phyloP scores from a whole-genome alignment of 2,113 vertebrate species.

The Alouatta palliata region DNA sequence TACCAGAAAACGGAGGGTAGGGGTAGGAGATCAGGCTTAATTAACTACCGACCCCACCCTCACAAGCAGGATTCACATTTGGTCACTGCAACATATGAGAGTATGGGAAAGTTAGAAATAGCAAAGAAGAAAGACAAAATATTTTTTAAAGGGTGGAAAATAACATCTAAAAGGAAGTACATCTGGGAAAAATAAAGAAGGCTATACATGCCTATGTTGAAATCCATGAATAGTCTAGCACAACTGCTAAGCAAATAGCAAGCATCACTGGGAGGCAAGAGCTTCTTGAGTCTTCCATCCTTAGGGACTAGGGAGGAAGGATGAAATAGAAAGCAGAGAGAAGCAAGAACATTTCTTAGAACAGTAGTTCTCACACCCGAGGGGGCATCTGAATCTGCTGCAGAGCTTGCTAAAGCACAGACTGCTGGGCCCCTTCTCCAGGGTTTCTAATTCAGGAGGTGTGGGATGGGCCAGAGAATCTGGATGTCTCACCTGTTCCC shows the following conservation, averaged over 20 bases:
- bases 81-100: background rate
- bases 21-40: background rate
- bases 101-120: background rate
- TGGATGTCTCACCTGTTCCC: background rate
- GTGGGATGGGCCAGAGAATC: background rate
- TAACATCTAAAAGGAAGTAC: background rate
- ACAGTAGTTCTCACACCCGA: background rate
- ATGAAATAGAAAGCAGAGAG: background rate
- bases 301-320: fast-evolving
- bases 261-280: background rate
- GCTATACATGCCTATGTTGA: background rate
- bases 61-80: background rate
- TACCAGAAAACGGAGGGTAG: background rate
- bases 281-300: background rate
- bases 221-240: background rate
- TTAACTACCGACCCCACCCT: background rate
- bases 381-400: fast-evolving
- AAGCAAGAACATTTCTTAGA: background rate
- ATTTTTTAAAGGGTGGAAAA: background rate
- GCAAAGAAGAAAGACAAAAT: background rate
- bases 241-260: background rate
- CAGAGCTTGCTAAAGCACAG: background rate
- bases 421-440: background rate
- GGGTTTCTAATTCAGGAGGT: background rate
- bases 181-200: background rate